These are phyloP conservation scores for Rhinopomastus cyanomelas DNA, from an alignment of 2,113 vertebrate genomes.

Conservation along the genomic window DNA sequence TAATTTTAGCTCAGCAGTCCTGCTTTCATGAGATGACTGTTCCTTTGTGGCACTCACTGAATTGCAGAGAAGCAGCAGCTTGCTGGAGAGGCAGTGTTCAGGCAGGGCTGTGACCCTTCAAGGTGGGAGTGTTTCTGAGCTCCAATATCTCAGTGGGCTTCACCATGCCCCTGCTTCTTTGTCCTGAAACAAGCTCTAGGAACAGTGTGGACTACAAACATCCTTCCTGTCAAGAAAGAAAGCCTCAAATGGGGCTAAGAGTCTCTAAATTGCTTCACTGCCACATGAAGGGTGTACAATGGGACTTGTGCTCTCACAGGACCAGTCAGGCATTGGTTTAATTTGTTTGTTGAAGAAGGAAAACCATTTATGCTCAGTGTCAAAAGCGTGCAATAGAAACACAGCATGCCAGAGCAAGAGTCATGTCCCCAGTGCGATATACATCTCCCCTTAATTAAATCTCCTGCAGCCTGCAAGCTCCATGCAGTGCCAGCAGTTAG, in stretches of 20 bases:
- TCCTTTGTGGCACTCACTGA: not conserved
- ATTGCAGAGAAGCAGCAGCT: not conserved
- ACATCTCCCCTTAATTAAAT: conserved; percentile 41
- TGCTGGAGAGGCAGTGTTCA: not conserved
- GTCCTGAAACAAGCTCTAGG: not conserved
- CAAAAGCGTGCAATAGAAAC: not conserved
- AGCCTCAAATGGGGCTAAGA: not conserved
- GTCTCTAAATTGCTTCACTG: not conserved
- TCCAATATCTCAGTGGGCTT: not conserved
- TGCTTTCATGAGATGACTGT: not conserved
- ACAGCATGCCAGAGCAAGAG: conserved; percentile 22
- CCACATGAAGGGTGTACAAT: not conserved
- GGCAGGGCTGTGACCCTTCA: not conserved
- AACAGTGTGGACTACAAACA: not conserved
- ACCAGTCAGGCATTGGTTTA: not conserved
- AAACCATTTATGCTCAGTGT: not conserved
- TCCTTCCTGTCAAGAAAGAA: not conserved
- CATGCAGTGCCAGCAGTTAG: not conserved
- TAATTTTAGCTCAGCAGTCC: not conserved
- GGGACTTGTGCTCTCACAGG: not conserved
- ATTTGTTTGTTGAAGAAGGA: not conserved
- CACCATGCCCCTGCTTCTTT: accelerated
- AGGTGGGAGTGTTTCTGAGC: not conserved
- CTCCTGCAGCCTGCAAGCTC: conserved; percentile 30
- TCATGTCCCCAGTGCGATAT: not conserved